Base-by-base conservation (phyloP, 2,113 vertebrate species). In the Poeciliopsis occidentalis region DNA sequence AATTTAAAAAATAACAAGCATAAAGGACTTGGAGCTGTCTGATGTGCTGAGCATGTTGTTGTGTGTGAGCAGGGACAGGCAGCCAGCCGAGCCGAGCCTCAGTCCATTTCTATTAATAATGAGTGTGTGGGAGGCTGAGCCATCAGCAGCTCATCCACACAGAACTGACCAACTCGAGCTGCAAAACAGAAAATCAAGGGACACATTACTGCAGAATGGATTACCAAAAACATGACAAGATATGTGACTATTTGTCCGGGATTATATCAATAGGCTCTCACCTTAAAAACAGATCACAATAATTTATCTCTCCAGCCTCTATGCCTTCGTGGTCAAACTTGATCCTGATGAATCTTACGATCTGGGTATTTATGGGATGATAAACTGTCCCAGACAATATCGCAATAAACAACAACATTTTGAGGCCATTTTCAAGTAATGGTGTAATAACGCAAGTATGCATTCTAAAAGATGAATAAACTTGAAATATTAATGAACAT, bases 71-170 rank as follows among this genome's bases (percentile, higher is more conserved):
- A 54, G 71, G 85, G 81, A 83, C 64, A 57, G 71, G 34, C 72
- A 87, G 78, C 81, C 51, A 64, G 85, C 88, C 82, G 70, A 87
- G 78, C 81, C 51, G 64, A 89, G 85, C 88, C 82, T 91, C 82
- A 54, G 80, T 88, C 85, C 81, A 75, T 85, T 85, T 89, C 88
- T 93, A 92, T 92, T 92, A 92, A 92, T 92, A 93, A 87, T 78
- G 76, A 71, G 84, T 51, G 79, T 84, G 90, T 89, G 83, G 90
- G 92, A 91, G 88, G 86, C 80, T 74, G 82, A 88, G 76, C 85
- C 81, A 75, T 89, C 64, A 31, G 74, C 71, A 71, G 17, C 76
- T 75, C 60, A 88, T 84, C 63, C 64, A 73, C 80, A 67, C 80
- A 81, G 64, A 71, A 64, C 75, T 60, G 51, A 83, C 41, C 62